Percentiles rank a stretch among this genome's conserved stretches.
phyloP scores from a whole-genome alignment of 2,113 vertebrate genomes.

The Australoheros scitulus region DNA sequence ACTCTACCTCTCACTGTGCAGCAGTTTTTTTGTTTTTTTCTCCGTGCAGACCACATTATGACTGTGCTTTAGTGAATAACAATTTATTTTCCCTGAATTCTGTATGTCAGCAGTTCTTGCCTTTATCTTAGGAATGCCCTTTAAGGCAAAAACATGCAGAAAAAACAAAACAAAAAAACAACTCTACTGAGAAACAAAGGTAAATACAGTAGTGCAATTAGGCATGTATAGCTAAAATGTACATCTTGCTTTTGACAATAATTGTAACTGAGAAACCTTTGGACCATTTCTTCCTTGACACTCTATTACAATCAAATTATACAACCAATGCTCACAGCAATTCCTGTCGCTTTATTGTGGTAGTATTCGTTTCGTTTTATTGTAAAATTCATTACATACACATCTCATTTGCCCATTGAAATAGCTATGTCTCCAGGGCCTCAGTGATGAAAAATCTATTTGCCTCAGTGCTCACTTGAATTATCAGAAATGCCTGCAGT shows the following conservation, averaged over 20 bases:
- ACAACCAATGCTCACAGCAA: conserved; percentile 45
- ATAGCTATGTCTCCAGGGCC: conserved; percentile 49
- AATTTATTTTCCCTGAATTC: conserved; percentile 12
- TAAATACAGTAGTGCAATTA: conserved; percentile 49
- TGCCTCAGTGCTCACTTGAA: conserved; percentile 50
- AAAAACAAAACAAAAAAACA: neutral
- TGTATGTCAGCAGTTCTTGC: neutral
- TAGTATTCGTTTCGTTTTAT: conserved; percentile 52
- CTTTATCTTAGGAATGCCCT: conserved; percentile 6
- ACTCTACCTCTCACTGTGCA: conserved; percentile 2
- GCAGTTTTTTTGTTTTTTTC: neutral
- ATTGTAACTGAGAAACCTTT: conserved; percentile 27
- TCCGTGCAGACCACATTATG: conserved; percentile 6
- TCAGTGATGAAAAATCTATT: conserved; percentile 66
- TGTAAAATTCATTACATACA: conserved; percentile 62
- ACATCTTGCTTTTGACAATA: conserved; percentile 28
- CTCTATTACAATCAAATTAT: conserved; percentile 70
- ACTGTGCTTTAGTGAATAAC: conserved; percentile 1
- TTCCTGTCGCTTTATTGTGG: conserved; percentile 46
- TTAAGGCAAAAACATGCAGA: neutral
- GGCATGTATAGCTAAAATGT: conserved; percentile 10
- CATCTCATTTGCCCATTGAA: conserved; percentile 60
- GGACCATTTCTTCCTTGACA: conserved; percentile 51
- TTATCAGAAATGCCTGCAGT: conserved; percentile 55
- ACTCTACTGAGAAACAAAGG: conserved; percentile 38